A percentile compares a stretch with the other conserved stretches of the same genome.
Conservation (phyloP, 2,113 vertebrate genomes). For the Cricetomys ansorgei region DNA sequence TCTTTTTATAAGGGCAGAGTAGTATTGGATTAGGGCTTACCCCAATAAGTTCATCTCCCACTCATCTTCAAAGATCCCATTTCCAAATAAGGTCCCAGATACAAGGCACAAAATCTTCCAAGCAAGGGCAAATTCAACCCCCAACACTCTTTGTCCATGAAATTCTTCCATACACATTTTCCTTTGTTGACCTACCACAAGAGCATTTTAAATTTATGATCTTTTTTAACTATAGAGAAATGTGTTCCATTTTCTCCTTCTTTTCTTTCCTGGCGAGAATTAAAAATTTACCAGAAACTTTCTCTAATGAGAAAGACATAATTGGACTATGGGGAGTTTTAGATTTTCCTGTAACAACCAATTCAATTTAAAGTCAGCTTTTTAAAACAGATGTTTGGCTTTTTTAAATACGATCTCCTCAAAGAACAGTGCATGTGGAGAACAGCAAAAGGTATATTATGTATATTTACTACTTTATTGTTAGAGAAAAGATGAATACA, state of each 20-base stretch:
- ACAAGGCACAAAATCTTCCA: too few relatives aligned
- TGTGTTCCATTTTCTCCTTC: neutral
- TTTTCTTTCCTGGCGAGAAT: neutral
- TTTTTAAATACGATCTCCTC: neutral
- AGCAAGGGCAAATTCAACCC: neutral
- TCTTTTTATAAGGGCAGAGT: neutral
- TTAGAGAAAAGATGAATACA: neutral
- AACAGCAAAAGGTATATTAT: neutral
- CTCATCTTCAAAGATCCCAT: neutral
- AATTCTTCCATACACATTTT: neutral
- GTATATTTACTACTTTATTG: neutral
- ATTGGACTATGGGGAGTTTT: neutral
- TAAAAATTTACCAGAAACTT: neutral
- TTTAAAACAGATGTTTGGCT: neutral
- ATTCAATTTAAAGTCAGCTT: neutral
- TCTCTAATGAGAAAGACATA: conserved; percentile 33
- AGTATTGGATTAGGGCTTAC: neutral
- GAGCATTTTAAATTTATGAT: neutral
- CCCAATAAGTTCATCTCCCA: neutral
- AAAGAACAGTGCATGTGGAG: neutral
- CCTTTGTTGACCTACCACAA: neutral
- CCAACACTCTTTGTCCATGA: neutral
- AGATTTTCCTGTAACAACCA: neutral
- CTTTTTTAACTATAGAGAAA: conserved; percentile 8
- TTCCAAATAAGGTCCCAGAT: conserved; percentile 33